Conservation (phyloP, 1,140 invertebrate species). For the Zaprionus taronus region DNA sequence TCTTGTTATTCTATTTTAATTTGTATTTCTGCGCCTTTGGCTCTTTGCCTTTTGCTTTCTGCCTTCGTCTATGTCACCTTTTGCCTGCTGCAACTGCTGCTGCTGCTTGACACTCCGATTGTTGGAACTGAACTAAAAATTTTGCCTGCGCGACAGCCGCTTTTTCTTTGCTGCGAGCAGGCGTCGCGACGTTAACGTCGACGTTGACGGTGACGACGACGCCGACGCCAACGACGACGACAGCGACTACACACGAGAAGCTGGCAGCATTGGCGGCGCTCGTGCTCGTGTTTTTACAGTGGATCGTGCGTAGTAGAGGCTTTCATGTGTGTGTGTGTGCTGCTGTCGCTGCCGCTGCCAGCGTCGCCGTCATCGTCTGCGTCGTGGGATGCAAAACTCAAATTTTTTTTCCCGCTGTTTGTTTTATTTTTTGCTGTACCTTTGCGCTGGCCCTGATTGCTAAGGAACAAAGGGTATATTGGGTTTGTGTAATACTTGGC, state of each 20-base stretch:
- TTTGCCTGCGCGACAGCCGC: constrained; percentile 56
- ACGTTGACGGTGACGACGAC: constrained; percentile 25
- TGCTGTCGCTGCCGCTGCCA: not conserved
- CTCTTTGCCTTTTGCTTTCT: constrained; percentile 35
- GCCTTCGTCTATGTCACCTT: constrained; percentile 3
- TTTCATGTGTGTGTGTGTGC: not conserved
- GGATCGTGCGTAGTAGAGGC: constrained; percentile 23
- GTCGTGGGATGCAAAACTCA: constrained; percentile 76
- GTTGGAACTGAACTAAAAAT: constrained; percentile 79
- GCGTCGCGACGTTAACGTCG: constrained; percentile 28
- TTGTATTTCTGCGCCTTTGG: constrained; percentile 39
- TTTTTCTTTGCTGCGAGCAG: constrained; percentile 69
- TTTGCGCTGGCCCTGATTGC: constrained; percentile 36
- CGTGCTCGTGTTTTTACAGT: constrained; percentile 40
- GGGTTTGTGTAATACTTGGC: not conserved
- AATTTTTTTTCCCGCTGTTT: constrained; percentile 56
- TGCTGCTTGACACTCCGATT: constrained; percentile 64
- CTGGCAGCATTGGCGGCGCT: constrained; percentile 38
- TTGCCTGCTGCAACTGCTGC: constrained; percentile 15
- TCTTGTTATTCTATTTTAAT: constrained; percentile 33
- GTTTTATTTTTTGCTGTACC: constrained; percentile 71
- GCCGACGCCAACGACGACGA: not conserved
- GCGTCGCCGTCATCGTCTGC: constrained; percentile 14
- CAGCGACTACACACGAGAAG: constrained; percentile 8
- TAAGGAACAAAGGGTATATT: constrained; percentile 28